Base-by-base conservation (phyloP, 23 tunicate species). In the Trididemnum clinides region DNA sequence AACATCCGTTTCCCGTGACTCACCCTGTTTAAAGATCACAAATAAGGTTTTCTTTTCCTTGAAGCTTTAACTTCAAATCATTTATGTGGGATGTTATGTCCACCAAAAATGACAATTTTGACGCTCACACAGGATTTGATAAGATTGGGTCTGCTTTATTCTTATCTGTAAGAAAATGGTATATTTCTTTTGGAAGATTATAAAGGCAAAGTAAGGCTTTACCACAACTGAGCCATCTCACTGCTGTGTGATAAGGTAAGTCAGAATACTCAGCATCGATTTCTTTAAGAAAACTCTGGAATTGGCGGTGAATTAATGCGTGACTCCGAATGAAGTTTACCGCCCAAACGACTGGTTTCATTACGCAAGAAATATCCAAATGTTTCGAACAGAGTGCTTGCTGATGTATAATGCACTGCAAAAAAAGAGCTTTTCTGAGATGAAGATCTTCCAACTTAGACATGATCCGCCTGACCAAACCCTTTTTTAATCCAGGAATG, bases 391-490 rank as follows among this genome's bases (percentile, higher is more conserved):
- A 78, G 83, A 78, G 83, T 78, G 83, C 66, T 78, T 78, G 83
- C 83, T 78, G 83, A 78, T 78, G 83, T 50, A 51, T 78, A 78
- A 78, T 51, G 29, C 83, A 51, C 21, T 78, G 51, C 25, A 78
- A 78, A 78, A 51, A 78, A 10, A 84, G 88, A 32, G 62, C 71
- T 72, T 73, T 64, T 0, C 82, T 20, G 57, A 83, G 87, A 71
- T 85, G 83, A 85, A 85, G 89, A 20, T 77, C 90, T 86, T 86
- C 76, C 84, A 77, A 77, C 84, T 77, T 77, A 54, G 77, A 72
- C 62, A 44, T 77, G 83, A 86, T 77, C 76, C 75, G 90, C 77
- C 84, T 84, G 44, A 77, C 76, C 90, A 86, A 33, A 54, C 89
- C 89, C 82, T 73, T 75, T 33, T 75, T 86, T 77, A 77, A 22